Evolutionary conservation across 2,888 invertebrate genomes (phyloP).

Genomic region (Xestia sexstrigata): DNA sequence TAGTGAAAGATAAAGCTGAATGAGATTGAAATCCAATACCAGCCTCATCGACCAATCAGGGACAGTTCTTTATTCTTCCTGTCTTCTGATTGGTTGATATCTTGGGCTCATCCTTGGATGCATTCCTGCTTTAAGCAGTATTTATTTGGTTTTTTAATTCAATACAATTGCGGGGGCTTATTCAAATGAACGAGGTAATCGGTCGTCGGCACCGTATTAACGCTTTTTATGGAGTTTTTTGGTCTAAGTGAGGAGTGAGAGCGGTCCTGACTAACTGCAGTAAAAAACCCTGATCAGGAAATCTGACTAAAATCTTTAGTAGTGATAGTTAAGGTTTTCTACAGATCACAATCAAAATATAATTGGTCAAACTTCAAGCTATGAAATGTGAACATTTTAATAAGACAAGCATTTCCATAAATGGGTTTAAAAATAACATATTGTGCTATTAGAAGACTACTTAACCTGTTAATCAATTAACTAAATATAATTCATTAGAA

Average conservation of each 20-base stretch:
- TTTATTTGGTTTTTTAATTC: constrained; percentile 71
- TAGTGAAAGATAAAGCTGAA: constrained; percentile 54
- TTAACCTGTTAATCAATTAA: not conserved
- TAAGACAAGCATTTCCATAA: not conserved
- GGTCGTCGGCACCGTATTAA: constrained; percentile 79
- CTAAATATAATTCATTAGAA: not conserved
- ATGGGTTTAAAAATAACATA: not conserved
- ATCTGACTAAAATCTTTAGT: no score
- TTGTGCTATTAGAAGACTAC: not conserved
- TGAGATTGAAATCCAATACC: constrained; percentile 45
- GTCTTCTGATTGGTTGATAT: constrained; percentile 60
- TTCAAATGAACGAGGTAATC: constrained; percentile 81
- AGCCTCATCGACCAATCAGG: constrained; percentile 57
- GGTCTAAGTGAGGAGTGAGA: constrained; percentile 63
- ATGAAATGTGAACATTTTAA: not conserved
- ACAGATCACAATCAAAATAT: not conserved
- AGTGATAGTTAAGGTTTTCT: not conserved
- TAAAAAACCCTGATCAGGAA: no score
- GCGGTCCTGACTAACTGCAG: constrained; percentile 30
- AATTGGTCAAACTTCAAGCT: not conserved
- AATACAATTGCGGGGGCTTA: constrained; percentile 79
- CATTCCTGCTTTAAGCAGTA: constrained; percentile 54
- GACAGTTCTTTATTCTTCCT: constrained; percentile 40
- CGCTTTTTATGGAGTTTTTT: constrained; percentile 67
- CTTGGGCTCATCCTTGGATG: constrained; percentile 62